Conservation (phyloP, 2,797 vertebrate genomes). For the Ara ararauna region DNA sequence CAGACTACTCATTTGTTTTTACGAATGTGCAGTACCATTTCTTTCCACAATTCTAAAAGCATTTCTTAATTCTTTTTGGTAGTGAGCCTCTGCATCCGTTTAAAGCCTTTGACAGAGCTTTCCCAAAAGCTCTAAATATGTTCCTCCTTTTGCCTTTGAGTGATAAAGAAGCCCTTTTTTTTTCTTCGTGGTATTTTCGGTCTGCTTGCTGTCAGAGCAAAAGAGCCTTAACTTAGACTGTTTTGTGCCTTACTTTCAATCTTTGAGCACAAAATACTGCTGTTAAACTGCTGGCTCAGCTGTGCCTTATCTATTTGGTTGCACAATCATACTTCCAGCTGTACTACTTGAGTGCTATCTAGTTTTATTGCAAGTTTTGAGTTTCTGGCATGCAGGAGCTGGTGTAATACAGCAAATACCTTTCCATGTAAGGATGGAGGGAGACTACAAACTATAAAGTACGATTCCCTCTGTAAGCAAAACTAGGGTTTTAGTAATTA, state of each 20-base stretch:
- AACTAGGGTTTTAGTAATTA: conserved; percentile 39
- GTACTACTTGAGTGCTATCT: not conserved
- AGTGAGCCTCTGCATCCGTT: fast-evolving
- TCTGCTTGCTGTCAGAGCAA: not conserved
- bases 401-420: not conserved
- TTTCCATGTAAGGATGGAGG: conserved; percentile 36
- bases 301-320: conserved; percentile 16
- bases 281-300: not conserved
- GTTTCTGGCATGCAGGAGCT: not conserved
- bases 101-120: not conserved
- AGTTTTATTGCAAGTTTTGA: not conserved
- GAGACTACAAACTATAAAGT: conserved; percentile 7
- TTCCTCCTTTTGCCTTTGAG: not conserved
- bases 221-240: not conserved
- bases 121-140: not conserved
- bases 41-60: not conserved
- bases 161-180: not conserved
- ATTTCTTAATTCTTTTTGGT: not conserved
- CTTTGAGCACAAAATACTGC: not conserved
- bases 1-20: not conserved
- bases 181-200: not conserved
- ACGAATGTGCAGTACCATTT: not conserved
- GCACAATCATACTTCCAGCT: conserved; percentile 5
- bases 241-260: not conserved
- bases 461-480: not conserved